phyloP scores from a whole-genome alignment of 2,113 vertebrate genomes.

The Andinoacara biseriatus region DNA sequence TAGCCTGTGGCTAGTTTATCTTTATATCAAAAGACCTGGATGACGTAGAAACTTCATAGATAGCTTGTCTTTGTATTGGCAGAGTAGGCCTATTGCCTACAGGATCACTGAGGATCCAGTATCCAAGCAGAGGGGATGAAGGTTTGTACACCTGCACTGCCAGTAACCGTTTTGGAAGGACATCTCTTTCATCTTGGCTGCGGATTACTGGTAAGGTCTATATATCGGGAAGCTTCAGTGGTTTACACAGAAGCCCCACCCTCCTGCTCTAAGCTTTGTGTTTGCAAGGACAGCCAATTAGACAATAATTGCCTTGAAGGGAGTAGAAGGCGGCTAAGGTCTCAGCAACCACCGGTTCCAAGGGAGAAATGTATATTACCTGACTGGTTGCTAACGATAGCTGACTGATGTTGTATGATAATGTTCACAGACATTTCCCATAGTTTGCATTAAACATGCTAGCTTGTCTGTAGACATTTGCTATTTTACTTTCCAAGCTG shows the following conservation, averaged over 20 bases:
- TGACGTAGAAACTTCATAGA: not conserved
- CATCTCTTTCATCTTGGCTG: slow-evolving; percentile 88
- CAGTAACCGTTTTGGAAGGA: slow-evolving; percentile 84
- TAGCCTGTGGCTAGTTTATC: not conserved
- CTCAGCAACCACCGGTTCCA: not conserved
- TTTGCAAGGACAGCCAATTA: not conserved
- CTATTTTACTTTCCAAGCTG: not conserved
- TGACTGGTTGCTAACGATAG: too few relatives aligned
- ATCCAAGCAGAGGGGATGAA: slow-evolving; percentile 87
- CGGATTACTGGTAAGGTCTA: slow-evolving; percentile 85
- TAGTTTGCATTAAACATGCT: not conserved
- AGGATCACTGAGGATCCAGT: slow-evolving; percentile 89
- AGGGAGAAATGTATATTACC: not conserved
- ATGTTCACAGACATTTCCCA: too few relatives aligned
- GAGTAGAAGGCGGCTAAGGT: not conserved
- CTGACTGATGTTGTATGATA: not conserved
- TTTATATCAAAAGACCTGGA: not conserved
- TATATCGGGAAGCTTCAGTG: not conserved
- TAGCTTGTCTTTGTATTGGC: slow-evolving; percentile 64
- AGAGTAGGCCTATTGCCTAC: slow-evolving; percentile 88
- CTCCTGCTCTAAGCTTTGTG: not conserved
- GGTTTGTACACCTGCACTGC: slow-evolving; percentile 94
- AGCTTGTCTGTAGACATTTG: not conserved
- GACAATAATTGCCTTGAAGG: not conserved
- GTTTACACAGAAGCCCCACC: not conserved